Evolutionary conservation across 2,113 vertebrate species (phyloP).

Genomic region (Trematocara nigrifrons): DNA sequence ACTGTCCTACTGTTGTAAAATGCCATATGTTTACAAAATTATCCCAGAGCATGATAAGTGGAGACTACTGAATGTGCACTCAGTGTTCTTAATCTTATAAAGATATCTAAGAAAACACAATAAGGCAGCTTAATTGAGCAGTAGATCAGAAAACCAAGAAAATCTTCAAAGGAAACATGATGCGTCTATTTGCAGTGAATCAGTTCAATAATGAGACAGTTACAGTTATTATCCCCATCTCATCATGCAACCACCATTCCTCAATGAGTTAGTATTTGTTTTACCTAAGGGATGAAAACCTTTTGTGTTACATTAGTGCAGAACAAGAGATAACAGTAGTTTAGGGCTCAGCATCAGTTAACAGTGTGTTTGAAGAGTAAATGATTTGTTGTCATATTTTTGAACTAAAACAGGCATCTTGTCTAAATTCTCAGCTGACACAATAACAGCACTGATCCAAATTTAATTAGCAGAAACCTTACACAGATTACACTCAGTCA

Average conservation of each 20-base stretch:
- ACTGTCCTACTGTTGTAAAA: neutral
- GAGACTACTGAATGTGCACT: neutral
- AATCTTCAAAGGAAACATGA: neutral
- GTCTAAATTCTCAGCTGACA: neutral
- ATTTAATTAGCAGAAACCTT: neutral
- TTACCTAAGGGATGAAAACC: neutral
- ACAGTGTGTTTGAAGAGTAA: neutral
- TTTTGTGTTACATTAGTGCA: neutral
- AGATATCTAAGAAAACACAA: neutral
- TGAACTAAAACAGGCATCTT: neutral
- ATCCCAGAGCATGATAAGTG: neutral
- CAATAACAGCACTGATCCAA: neutral
- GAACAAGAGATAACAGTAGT: neutral
- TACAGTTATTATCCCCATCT: neutral
- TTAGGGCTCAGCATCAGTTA: neutral
- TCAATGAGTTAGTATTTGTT: neutral
- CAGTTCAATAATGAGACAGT: neutral
- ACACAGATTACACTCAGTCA: neutral
- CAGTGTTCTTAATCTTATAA: neutral
- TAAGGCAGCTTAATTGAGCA: neutral
- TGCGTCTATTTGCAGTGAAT: neutral
- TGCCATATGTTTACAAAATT: neutral
- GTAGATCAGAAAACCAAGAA: neutral
- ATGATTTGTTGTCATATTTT: neutral
- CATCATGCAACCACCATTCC: neutral